Conservation (phyloP, 2,888 invertebrate species). For the Chromoteleia sp. region DNA sequence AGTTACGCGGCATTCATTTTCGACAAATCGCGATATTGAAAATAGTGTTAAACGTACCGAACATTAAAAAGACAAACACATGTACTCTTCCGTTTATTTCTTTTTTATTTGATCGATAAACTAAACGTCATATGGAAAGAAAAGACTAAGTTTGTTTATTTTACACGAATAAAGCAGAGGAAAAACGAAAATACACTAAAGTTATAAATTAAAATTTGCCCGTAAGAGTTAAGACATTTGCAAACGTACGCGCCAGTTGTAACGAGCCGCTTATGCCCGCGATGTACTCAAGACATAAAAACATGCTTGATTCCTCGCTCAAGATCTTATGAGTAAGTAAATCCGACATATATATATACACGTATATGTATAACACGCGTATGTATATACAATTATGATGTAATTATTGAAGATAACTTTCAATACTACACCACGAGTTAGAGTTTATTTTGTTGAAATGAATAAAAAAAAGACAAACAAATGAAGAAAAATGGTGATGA, state of each 20-base stretch:
- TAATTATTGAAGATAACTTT: constrained; percentile 82
- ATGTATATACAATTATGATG: constrained; percentile 82
- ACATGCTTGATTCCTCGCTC: constrained; percentile 78
- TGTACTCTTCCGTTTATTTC: constrained; percentile 42
- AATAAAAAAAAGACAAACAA: constrained; percentile 69
- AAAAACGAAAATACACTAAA: constrained; percentile 15
- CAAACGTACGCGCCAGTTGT: constrained; percentile 69
- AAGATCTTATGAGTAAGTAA: constrained; percentile 73
- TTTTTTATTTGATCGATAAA: neutral
- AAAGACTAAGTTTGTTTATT: constrained; percentile 7
- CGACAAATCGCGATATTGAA: constrained; percentile 8
- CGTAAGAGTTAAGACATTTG: constrained; percentile 59
- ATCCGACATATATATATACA: constrained; percentile 73
- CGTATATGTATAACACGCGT: constrained; percentile 78
- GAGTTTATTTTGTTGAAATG: constrained; percentile 84
- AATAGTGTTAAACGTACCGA: constrained; percentile 7
- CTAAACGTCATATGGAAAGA: neutral
- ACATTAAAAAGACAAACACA: neutral
- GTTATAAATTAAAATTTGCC: constrained; percentile 59
- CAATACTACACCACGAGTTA: constrained; percentile 79
- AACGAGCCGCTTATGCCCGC: constrained; percentile 72
- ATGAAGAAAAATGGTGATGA: constrained; percentile 54
- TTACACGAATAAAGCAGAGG: constrained; percentile 78
- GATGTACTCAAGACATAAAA: constrained; percentile 70
- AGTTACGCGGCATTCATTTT: no score